Evolutionary conservation across 2,888 invertebrate species (phyloP), one percentile per base, ranked within the genome.

Genomic region (Schrankia costaestrigalis): DNA sequence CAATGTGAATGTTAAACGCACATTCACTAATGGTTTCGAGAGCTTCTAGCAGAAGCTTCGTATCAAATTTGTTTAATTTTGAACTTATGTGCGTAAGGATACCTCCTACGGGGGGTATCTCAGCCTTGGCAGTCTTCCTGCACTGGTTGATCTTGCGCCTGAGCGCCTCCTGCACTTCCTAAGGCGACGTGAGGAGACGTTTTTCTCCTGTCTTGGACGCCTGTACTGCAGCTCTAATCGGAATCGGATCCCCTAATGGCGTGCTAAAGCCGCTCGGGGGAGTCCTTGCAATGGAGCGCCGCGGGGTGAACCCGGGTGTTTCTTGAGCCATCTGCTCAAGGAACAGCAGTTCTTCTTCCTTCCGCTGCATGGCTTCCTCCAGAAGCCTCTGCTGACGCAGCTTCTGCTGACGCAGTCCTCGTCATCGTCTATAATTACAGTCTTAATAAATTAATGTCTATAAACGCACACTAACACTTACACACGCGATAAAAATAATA

Each of bases 101-200:
- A 0, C 18, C 23, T 0, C 23, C 6, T 1, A 29, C 10, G 0
- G 26, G 22, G 0, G 36, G 31, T 1, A n/a, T 34, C 13, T n/a
- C 25, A 3, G 2, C n/a, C 18, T 2, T 10, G n/a, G n/a, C n/a
- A n/a, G n/a, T 21, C 13, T 0, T 11, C 9, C 0, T 17, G 1
- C 0, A 31, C 9, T 0, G 15, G 0, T 0, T 24, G 0, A 17
- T 7, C 4, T 17, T 12, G 4, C 41, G 3, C 3, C 18, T 2
- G 2, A 25, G 1, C 1, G 32, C 24, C 0, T 30, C 41, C 24
- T 32, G 33, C 0, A 25, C 27, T 5, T 41, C 36, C 12, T 36
- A 26, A 1, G 41, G 41, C 0, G 41, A 41, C 4, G 13, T 13
- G 7, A 25, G 13, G 5, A 2, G 21, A n/a, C 21, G 6, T 2